phyloP scores from a whole-genome alignment of 1,140 invertebrate genomes.

The Drosophila kikkawai region DNA sequence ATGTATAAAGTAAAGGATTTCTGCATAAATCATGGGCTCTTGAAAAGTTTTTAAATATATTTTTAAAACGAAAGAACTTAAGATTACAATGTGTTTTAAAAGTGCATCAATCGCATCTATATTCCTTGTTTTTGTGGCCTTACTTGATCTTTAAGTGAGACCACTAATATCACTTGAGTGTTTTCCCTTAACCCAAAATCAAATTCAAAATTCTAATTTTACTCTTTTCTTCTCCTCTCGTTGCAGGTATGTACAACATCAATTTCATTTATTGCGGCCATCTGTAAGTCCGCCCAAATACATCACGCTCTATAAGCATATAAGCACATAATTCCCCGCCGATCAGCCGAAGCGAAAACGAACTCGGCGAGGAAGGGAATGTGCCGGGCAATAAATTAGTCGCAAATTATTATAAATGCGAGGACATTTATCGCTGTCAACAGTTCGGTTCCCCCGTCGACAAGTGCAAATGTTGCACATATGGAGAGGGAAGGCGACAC shows the following conservation, averaged over 20 bases:
- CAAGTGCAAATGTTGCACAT: conserved; percentile 65
- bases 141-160: no score
- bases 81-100: no score
- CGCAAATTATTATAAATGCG: conserved; percentile 82
- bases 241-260: conserved; percentile 73
- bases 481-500: conserved; percentile 12
- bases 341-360: conserved; percentile 36
- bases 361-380: conserved; percentile 37
- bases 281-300: conserved; percentile 57
- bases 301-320: conserved; percentile 22
- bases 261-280: conserved; percentile 68
- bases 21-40: neutral
- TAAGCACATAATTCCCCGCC: conserved; percentile 47
- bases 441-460: conserved; percentile 50
- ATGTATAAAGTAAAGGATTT: neutral
- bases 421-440: conserved; percentile 75
- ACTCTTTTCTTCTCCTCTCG: conserved; percentile 36
- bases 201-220: conserved; percentile 35
- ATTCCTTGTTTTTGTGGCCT: no score
- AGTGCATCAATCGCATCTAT: neutral
- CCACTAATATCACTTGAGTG: no score
- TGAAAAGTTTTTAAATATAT: neutral
- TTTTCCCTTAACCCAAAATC: no score
- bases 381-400: conserved; percentile 76
- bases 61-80: neutral